Base-by-base conservation (phyloP, 2,797 vertebrate species). In the Triplophysa bombifrons region DNA sequence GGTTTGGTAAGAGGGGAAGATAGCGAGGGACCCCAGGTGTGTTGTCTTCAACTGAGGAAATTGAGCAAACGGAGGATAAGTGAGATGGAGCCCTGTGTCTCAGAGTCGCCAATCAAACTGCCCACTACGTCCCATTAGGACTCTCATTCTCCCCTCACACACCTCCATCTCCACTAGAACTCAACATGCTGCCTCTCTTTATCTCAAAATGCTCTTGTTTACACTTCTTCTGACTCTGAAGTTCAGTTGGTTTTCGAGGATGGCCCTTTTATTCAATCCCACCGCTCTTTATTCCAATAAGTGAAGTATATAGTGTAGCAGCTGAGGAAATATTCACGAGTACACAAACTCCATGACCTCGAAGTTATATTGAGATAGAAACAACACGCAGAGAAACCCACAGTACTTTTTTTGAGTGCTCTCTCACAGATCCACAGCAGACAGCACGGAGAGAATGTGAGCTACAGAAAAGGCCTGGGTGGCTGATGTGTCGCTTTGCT, bases 31-130 rank as follows among this genome's bases (percentile, higher is more conserved):
- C 89, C 90, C 89, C 92, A 93, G 93, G 91, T 94, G 93, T 83
- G 83, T 82, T 67, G 82, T 85, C 72, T 82, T 87, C 85, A 88
- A 89, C 84, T 82, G 85, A 90, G 91, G 90, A 93, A 93, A 93
- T 93, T 94, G 92, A 92, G 90, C 89, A 93, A 93, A 93, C 90
- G 85, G 80, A 84, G 89, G 85, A 90, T 92, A 93, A 93, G 91
- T 91, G 91, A 93, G 93, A 94, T 91, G 83, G 93, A 93, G 90
- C 71, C 86, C 85, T 92, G 89, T 90, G 90, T 89, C 83, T 86
- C 87, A 85, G 86, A 86, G 87, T 86, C 84, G 74, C 69, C 86
- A 87, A 85, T 79, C 16, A 64, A 88, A 80, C 71, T 46, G 53
- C 69, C 85, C 84, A 91, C 92, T 86, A 87, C 76, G 90, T 82